Conservation (phyloP, 2,113 vertebrate species). For the Martes martes region DNA sequence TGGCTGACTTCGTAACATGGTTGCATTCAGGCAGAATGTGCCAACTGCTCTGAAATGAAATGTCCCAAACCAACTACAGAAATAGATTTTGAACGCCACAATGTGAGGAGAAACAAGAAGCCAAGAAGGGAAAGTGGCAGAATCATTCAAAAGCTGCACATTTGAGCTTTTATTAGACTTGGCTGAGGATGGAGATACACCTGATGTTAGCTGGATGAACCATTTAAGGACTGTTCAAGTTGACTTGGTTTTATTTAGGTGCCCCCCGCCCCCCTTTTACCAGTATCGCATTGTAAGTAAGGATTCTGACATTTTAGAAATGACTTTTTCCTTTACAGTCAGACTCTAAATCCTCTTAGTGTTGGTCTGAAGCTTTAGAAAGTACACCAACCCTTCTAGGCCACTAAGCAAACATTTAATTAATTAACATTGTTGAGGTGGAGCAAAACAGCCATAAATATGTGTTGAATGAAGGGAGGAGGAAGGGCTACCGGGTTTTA, state of each 20-base stretch:
- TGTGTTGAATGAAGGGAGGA: background rate
- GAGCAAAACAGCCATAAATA: background rate
- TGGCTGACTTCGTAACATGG: background rate
- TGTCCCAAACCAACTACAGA: background rate
- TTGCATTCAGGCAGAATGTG: background rate
- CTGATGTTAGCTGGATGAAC: background rate
- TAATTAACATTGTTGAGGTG: background rate
- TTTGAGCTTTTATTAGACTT: background rate
- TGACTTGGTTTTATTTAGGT: background rate
- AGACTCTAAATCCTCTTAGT: background rate
- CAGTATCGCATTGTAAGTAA: background rate
- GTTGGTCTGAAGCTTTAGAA: background rate
- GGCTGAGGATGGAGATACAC: no score
- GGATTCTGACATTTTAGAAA: background rate
- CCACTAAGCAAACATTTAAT: conserved; percentile 23
- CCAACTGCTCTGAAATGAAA: background rate
- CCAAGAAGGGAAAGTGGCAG: background rate
- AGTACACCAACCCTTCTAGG: background rate
- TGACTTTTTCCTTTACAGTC: background rate
- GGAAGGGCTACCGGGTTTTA: background rate
- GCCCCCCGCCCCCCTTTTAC: background rate
- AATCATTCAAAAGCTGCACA: background rate
- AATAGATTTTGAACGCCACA: background rate
- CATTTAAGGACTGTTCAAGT: background rate
- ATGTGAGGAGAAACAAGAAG: background rate